Conservation (phyloP, 2,888 invertebrate species). For the Drosophila mimica region DNA sequence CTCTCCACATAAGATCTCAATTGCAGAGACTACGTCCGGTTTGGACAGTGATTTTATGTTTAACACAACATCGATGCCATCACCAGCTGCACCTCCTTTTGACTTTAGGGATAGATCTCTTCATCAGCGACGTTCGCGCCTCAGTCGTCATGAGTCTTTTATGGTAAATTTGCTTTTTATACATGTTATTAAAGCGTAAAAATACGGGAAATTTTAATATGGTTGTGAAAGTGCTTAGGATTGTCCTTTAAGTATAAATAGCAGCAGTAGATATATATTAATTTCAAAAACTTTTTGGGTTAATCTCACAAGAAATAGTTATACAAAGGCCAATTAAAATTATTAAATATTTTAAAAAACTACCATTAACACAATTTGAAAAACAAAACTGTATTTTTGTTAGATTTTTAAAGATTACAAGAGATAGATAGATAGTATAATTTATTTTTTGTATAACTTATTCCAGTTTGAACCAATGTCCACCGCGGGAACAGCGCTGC, state of each 20-base stretch:
- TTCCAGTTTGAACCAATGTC: background rate
- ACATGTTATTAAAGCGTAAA: background rate
- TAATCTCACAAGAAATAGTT: background rate
- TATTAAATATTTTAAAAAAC: background rate
- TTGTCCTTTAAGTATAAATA: too few relatives aligned
- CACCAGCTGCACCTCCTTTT: slow-evolving; percentile 33
- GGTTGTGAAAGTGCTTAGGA: background rate
- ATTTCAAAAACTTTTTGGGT: background rate
- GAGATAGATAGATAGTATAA: background rate
- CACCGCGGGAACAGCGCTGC: background rate
- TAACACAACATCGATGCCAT: background rate
- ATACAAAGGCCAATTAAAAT: background rate
- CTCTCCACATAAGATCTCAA: background rate
- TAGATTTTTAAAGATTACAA: background rate
- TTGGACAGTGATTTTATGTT: background rate
- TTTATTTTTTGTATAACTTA: background rate
- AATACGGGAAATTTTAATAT: background rate
- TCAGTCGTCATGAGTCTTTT: background rate
- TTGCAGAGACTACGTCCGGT: background rate
- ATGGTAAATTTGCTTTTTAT: slow-evolving; percentile 8
- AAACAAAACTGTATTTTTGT: background rate
- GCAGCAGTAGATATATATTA: too few relatives aligned
- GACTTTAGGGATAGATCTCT: slow-evolving; percentile 17
- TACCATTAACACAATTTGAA: background rate
- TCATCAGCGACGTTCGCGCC: background rate